These are phyloP conservation scores for Anas bahamensis DNA, from an alignment of 2,797 vertebrate species.

Conservation along the genomic window DNA sequence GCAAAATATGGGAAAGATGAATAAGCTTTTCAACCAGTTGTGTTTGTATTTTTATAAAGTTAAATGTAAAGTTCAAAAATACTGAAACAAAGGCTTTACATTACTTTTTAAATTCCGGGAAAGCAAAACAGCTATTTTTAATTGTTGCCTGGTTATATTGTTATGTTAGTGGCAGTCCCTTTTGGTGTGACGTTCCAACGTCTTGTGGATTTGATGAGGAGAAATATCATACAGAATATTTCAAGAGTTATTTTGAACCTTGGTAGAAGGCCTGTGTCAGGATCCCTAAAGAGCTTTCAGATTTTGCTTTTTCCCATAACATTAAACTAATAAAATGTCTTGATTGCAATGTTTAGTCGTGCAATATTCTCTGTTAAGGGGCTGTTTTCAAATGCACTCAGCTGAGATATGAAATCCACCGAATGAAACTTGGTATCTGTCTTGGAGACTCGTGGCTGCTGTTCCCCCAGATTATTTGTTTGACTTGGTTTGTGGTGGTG, in stretches of 20 bases:
- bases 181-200: neutral
- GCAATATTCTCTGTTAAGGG: neutral
- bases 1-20: neutral
- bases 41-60: neutral
- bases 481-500: fast-evolving
- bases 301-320: neutral
- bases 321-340: neutral
- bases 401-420: neutral
- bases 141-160: neutral
- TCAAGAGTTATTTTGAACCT: neutral
- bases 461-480: neutral
- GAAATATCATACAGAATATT: neutral
- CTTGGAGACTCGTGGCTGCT: neutral
- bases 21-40: neutral
- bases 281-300: neutral
- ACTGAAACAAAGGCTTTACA: neutral
- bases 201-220: neutral
- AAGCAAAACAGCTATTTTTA: neutral
- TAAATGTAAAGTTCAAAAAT: neutral
- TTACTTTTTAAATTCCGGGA: neutral
- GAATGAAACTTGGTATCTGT: neutral
- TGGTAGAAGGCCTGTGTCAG: neutral
- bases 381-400: neutral
- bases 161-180: neutral
- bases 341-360: neutral